Base-by-base conservation (phyloP, 1,140 invertebrate genomes). In the Brachionus angularis region DNA sequence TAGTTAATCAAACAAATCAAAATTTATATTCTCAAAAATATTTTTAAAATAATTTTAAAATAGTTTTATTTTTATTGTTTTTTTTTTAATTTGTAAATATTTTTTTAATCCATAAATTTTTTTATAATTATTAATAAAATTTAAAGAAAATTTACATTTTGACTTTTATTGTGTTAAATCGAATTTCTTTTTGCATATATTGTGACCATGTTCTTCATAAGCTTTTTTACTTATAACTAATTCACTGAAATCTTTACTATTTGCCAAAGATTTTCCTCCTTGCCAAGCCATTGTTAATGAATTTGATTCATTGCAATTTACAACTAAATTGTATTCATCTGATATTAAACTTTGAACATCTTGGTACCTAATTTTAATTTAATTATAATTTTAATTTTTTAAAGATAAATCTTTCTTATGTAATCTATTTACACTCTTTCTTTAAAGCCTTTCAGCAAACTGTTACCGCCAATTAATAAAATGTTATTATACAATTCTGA, bases 401-500 rank as follows among this genome's bases (percentile, higher is more conserved):
- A 5, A 25, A 23, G 25, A 7, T 7, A 61, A 21, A 61, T 18
- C 46, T 25, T 5, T 27, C 3, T 23, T 31, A 23, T 23, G 46
- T 27, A 36, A n/a, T 21, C 8, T 39, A 80, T 78, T 79, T 74
- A 82, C 49, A 96, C 80, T 76, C 93, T 81, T 16, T 93, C 87
- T 74, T 86, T 83, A 77, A 96, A 94, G 34, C 91, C 91, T 0
- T 88, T 86, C 55, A 86, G 78, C 18, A 76, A 72, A 73, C 80
- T 85, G 77, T 88, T 93, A 1, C 96, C 96, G n/a, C 96, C 96
- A 53, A 88, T 89, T 8, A 97, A 82, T 31, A 97, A 77, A 73
- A 98, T 92, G 80, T 98, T 97, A 23, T 86, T 86, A 62, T 89
- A 86, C 53, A 96, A 83, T 81, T 89, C 87, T n/a, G 89, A 87